Evolutionary conservation across 2,797 vertebrate species (phyloP), one percentile per base, ranked within the genome.

Genomic region (Cryptoprocta ferox): DNA sequence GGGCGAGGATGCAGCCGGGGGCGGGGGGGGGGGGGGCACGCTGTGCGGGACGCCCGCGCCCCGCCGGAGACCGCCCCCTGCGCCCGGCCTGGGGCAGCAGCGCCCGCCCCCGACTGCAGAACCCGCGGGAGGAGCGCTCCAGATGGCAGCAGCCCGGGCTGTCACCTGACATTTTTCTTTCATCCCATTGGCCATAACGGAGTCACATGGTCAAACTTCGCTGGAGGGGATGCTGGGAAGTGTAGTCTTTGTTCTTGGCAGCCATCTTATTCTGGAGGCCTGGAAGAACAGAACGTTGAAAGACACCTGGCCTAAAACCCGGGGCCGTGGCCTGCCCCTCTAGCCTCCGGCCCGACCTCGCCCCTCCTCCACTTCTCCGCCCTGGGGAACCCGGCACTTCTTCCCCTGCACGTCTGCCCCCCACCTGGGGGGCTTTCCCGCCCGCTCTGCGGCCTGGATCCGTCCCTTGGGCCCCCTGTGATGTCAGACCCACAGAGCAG

Each of bases 141-240:
- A 0, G 21, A 14, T 10, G 37, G 15, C 7, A 15, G 56, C 32
- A 1, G 5, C 4, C 39, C 35, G 42, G 6, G 1, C 14, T 15
- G 30, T 0, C 37, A 3, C 39, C 0, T 18, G 24, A 42, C 48
- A 18, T 0, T 4, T 11, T 61, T 6, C 53, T 66, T 80, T 12
- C 7, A 4, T 6, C n/a, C 45, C 81, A 85, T 70, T 94, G 91
- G 90, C 19, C 80, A 83, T 30, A 1, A 24, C 1, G 0, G 15
- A 1, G 37, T 53, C 71, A 73, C 65, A 1, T 61, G 89, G 19
- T 1, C 65, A 6, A 3, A 3, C 32, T 13, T 12, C 13, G 3
- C 53, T 48, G 66, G 35, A 15, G 3, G 24, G 89, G 5, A 63
- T 82, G 28, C 95, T 97, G 95, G 94, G 81, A 96, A 89, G 24